Conservation (phyloP, 2,888 invertebrate species). For the Thymelicus acteon region DNA sequence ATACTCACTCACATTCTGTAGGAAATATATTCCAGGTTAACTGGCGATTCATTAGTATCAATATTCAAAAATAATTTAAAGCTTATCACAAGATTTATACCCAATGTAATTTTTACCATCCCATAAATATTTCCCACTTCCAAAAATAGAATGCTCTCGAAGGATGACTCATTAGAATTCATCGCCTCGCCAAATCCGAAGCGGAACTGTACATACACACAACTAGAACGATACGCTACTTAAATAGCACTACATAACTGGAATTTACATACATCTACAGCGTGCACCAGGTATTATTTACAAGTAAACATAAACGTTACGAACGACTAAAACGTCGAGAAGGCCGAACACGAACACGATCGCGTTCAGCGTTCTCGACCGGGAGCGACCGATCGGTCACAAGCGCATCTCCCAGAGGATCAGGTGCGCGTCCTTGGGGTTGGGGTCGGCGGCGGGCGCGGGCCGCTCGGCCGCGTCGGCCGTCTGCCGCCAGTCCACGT, state of each 20-base stretch:
- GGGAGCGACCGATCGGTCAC: conserved; percentile 63
- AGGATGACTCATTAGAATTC: conserved; percentile 44
- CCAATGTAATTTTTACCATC: conserved; percentile 58
- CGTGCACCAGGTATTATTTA: conserved; percentile 50
- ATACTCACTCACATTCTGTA: conserved; percentile 57
- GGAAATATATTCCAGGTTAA: conserved; percentile 61
- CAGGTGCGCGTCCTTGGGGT: conserved; percentile 94
- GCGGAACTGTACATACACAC: conserved; percentile 39
- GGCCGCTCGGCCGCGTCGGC: conserved; percentile 86
- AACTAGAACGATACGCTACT: conserved; percentile 39
- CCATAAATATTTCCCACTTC: conserved; percentile 36
- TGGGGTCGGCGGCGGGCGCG: conserved; percentile 86
- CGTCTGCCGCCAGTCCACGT: conserved; percentile 93
- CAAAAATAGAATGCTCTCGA: conserved; percentile 23
- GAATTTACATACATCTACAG: conserved; percentile 58
- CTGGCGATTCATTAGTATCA: conserved; percentile 52
- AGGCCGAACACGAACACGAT: conserved; percentile 18
- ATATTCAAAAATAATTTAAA: conserved; percentile 81
- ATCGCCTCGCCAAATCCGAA: conserved; percentile 23
- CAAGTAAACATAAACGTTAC: conserved; percentile 40
- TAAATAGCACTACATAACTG: conserved; percentile 50
- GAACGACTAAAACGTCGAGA: conserved; percentile 11
- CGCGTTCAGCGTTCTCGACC: neutral
- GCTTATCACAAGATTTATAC: conserved; percentile 75
- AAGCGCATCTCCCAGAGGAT: conserved; percentile 92